Evolutionary conservation across 2,888 invertebrate species (phyloP), one percentile per base, ranked within the genome.

Genomic region (Dendrolimus pini): DNA sequence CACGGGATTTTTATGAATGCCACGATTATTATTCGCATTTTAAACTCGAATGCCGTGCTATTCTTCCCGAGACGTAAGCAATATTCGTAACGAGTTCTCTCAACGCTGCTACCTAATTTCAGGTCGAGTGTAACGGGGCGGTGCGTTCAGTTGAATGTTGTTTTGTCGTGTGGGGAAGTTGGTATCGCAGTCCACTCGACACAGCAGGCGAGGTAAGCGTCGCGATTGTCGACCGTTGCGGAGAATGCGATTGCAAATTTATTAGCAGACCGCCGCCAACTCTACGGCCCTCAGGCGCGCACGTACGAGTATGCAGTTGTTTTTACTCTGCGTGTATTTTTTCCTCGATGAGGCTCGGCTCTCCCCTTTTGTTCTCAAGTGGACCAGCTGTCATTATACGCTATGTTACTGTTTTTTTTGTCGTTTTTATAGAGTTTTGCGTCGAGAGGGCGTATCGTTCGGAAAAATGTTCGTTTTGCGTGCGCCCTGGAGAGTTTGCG

Each of bases 381-480:
- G 91, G 90, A 89, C 91, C 91, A 91, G 91, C 91, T 91, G 91
- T 91, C 91, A 91, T 91, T 91, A 91, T 91, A 88, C 90, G 90
- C 90, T 86, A 91, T 91, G 91, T 89, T 89, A 89, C 89, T 86
- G 89, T 91, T 86, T 88, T 89, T 89, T 89, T 90, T 82, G 87
- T 84, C 82, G 85, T 87, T 89, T 89, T 91, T 83, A 89, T 89
- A 87, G 85, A 89, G 89, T 89, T 89, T 88, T 85, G 79, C 86
- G 82, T 82, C 72, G 87, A 83, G 80, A 84, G 87, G 85, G 88
- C 89, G 88, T 87, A 84, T 82, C 83, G 85, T 87, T 85, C 80
- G 85, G 89, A 87, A 90, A 89, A 89, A 90, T 89, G 89, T 83
- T 84, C 89, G 88, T 86, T 90, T 90, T 89, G 89, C 89, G 89